Conservation (phyloP, 2,888 invertebrate genomes). For the Xestia ashworthii region DNA sequence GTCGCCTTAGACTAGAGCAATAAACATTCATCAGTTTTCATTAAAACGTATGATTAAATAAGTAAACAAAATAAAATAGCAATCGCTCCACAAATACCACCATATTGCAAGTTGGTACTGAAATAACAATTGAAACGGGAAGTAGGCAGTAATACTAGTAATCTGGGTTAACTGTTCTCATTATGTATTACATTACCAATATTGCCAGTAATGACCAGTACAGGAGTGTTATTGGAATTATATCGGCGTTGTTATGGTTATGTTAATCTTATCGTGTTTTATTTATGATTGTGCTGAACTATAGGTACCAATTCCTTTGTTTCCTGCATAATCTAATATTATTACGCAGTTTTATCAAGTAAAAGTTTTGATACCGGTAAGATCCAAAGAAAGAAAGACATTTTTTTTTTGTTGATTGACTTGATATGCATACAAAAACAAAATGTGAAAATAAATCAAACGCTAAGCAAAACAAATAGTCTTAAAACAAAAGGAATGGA, state of each 20-base stretch:
- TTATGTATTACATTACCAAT: conserved; percentile 52
- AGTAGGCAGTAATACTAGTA: conserved; percentile 15
- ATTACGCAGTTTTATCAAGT: not conserved
- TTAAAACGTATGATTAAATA: not conserved
- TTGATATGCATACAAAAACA: not conserved
- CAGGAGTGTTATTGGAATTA: conserved; percentile 21
- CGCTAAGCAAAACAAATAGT: not conserved
- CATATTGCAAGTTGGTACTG: not conserved
- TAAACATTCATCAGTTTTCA: not conserved
- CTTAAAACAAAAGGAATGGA: not conserved
- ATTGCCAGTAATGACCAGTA: conserved; percentile 29
- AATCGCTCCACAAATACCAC: not conserved
- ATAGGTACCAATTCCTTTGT: not conserved
- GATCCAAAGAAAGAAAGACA: not conserved
- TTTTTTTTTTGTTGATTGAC: not conserved
- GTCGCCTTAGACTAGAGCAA: not conserved
- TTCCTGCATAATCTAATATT: not conserved
- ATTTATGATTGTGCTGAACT: conserved; percentile 13
- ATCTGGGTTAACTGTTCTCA: conserved; percentile 55
- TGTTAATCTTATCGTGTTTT: conserved; percentile 39
- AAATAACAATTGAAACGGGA: conserved; percentile 37
- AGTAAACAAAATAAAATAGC: not conserved
- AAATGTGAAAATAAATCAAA: not conserved
- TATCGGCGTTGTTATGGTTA: conserved; percentile 13
- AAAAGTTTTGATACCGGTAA: not conserved